These are phyloP conservation scores for Scaptomyza flava DNA, from an alignment of 2,888 invertebrate genomes.

Conservation along the genomic window DNA sequence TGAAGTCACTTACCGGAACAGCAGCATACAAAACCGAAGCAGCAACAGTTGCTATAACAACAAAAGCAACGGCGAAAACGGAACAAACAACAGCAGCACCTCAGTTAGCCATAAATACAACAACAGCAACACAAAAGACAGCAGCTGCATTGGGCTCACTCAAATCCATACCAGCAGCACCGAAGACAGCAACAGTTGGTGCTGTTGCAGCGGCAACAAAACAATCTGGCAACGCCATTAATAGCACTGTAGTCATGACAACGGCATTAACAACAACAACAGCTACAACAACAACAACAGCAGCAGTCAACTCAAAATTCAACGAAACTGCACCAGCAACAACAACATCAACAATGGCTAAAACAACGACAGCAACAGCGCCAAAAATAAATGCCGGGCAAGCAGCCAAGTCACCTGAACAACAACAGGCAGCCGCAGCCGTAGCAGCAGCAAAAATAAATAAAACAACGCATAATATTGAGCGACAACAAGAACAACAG, in stretches of 20 bases:
- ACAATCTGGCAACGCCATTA: constrained; percentile 44
- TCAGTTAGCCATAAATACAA: too few species aligned
- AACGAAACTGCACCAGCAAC: constrained; percentile 22
- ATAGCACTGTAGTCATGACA: constrained; percentile 39
- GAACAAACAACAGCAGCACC: too few species aligned
- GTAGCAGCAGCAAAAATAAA: constrained; percentile 59
- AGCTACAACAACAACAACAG: constrained; percentile 9
- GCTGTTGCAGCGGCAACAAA: constrained; percentile 17
- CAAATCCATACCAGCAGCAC: constrained; percentile 3
- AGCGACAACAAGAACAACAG: constrained; percentile 48
- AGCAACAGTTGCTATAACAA: too few species aligned
- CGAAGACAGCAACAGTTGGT: constrained; percentile 36
- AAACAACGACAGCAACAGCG: constrained; percentile 57
- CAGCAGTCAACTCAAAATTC: constrained; percentile 27
- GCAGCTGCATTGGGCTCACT: constrained; percentile 12
- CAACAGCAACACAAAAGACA: too few species aligned
- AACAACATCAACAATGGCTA: constrained; percentile 28
- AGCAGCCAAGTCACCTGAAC: constrained; percentile 84
- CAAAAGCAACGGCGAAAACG: too few species aligned
- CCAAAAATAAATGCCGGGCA: constrained; percentile 84
- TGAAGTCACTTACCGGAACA: too few species aligned
- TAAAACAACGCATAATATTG: constrained; percentile 66
- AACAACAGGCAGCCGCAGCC: constrained; percentile 59
- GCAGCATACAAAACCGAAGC: too few species aligned
- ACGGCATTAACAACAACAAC: constrained; percentile 30